Conservation (phyloP, 2,888 invertebrate species). For the Netelia fuscicornis region DNA sequence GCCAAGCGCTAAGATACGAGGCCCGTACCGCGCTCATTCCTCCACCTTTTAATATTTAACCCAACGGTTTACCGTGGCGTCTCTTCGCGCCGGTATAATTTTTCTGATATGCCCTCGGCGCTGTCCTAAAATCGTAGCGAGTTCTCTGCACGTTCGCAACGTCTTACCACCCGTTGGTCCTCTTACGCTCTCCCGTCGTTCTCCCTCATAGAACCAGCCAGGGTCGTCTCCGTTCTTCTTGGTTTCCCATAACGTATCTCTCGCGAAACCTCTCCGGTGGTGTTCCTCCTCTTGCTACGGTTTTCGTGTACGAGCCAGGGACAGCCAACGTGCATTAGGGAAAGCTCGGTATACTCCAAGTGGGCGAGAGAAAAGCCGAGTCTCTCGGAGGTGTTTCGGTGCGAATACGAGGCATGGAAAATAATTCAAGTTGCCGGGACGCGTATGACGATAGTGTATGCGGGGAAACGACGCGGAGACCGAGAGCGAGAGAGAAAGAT, state of each 20-base stretch:
- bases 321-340: slow-evolving; percentile 5
- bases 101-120: slow-evolving; percentile 72
- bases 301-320: not conserved
- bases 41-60: slow-evolving; percentile 82
- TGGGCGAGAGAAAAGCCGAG: slow-evolving; percentile 55
- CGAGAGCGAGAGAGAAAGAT: slow-evolving; percentile 28
- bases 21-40: slow-evolving; percentile 79
- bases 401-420: slow-evolving; percentile 63
- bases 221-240: no score
- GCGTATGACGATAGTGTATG: slow-evolving; percentile 63
- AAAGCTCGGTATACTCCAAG: not conserved
- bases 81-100: slow-evolving; percentile 72
- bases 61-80: slow-evolving; percentile 76
- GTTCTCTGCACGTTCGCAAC: slow-evolving; percentile 28
- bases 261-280: not conserved
- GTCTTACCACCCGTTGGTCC: no score
- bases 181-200: no score
- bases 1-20: slow-evolving; percentile 77
- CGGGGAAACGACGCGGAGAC: slow-evolving; percentile 60
- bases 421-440: slow-evolving; percentile 66
- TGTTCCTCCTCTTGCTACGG: slow-evolving; percentile 19
- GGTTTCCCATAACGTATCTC: no score
- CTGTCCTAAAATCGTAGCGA: slow-evolving; percentile 69
- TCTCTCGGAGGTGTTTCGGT: slow-evolving; percentile 45
- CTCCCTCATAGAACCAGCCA: no score